These are phyloP conservation scores for Melanogrammus aeglefinus DNA, from an alignment of 2,797 vertebrate genomes.

Conservation along the genomic window DNA sequence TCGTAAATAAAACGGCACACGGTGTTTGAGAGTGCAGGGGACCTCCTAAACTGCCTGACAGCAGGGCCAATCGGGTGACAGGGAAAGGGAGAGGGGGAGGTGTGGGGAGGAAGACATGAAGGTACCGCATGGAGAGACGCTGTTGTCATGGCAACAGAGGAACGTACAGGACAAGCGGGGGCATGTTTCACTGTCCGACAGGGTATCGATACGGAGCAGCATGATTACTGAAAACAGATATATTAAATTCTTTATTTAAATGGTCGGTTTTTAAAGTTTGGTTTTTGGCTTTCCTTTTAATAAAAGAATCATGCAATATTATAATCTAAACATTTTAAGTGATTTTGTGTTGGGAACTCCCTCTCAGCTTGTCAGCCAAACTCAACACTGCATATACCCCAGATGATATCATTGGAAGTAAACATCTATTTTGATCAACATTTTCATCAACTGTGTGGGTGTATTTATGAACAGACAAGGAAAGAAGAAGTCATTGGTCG, in stretches of 20 bases:
- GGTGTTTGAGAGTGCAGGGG: neutral
- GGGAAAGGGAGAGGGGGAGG: neutral
- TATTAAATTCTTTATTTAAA: neutral
- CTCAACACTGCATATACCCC: neutral
- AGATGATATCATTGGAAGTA: neutral
- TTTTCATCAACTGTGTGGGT: neutral
- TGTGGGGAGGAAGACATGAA: neutral
- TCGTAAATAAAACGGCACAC: neutral
- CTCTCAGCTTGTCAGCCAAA: neutral
- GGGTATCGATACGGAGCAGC: neutral
- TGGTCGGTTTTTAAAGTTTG: neutral
- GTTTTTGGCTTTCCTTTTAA: neutral
- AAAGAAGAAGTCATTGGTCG: too few species aligned
- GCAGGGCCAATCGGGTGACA: constrained; percentile 3
- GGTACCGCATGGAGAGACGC: neutral
- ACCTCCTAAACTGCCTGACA: neutral
- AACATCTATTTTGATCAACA: neutral
- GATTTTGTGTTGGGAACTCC: neutral
- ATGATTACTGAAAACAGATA: neutral
- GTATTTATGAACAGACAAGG: neutral
- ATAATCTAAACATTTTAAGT: neutral
- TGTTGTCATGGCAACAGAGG: constrained; percentile 4
- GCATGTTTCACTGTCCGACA: neutral
- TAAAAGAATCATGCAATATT: neutral
- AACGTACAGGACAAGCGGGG: neutral